Conservation (phyloP, 2,888 invertebrate species). For the Harmothoe impar region DNA sequence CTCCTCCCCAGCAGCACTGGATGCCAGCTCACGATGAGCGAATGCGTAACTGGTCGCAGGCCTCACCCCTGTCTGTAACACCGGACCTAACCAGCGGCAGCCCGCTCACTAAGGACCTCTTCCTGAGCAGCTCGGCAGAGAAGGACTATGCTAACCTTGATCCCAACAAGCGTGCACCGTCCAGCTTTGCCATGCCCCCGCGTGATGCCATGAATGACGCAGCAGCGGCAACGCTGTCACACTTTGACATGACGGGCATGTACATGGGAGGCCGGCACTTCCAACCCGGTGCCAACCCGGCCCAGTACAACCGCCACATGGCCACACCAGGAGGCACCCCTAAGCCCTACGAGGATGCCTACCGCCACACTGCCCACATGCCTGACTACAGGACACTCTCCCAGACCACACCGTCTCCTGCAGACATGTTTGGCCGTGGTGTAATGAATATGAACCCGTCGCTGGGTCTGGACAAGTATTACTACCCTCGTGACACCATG, state of each 20-base stretch:
- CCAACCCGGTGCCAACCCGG: constrained; percentile 65
- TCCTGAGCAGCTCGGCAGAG: constrained; percentile 58
- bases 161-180: constrained; percentile 53
- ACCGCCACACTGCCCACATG: constrained; percentile 73
- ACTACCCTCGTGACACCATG: constrained; percentile 80
- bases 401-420: constrained; percentile 72
- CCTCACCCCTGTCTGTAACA: constrained; percentile 67
- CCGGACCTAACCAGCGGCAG: constrained; percentile 64
- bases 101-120: constrained; percentile 60
- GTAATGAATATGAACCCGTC: constrained; percentile 77
- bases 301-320: constrained; percentile 56
- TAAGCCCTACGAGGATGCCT: constrained; percentile 81
- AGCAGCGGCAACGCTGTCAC: constrained; percentile 45
- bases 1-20: constrained; percentile 65
- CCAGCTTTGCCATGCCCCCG: constrained; percentile 31
- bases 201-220: constrained; percentile 56
- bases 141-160: constrained; percentile 62
- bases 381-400: constrained; percentile 79
- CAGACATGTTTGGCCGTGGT: constrained; percentile 77
- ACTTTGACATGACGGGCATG: constrained; percentile 66
- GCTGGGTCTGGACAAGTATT: constrained; percentile 81
- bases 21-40: constrained; percentile 67
- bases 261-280: constrained; percentile 68
- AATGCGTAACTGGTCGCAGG: constrained; percentile 67
- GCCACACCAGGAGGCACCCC: constrained; percentile 68